A percentile compares a stretch with the other conserved stretches of the same genome.
Evolutionary conservation across 2,797 vertebrate species (phyloP).

Genomic region (Euphonia xanthogaster): DNA sequence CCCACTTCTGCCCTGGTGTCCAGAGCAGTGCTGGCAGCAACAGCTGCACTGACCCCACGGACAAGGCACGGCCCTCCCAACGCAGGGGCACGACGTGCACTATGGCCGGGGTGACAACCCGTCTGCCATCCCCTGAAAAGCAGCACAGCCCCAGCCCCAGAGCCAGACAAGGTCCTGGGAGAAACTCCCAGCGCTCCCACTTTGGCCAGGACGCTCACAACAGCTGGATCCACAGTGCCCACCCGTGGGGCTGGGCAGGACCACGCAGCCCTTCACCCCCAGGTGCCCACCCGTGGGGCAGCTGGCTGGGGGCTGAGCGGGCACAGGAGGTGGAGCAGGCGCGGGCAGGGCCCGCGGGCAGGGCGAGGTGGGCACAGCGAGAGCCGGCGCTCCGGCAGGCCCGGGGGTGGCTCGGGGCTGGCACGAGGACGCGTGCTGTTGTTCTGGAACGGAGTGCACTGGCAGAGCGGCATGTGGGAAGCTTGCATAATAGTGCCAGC

Average conservation of each 20-base stretch:
- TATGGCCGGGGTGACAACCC: accelerated
- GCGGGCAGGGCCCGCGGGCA: accelerated
- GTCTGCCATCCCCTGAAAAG: accelerated
- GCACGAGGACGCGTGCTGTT: constrained; percentile 27
- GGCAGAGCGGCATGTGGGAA: constrained; percentile 58
- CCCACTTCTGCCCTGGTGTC: background rate
- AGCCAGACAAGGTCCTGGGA: background rate
- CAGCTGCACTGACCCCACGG: accelerated
- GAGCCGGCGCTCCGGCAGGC: constrained; percentile 8
- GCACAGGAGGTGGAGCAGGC: background rate
- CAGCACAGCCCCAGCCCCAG: background rate
- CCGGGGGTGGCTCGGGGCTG: constrained; percentile 46
- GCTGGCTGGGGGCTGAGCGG: too few species aligned
- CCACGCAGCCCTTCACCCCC: accelerated
- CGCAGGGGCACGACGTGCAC: accelerated
- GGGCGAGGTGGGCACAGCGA: background rate
- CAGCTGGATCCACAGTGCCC: accelerated
- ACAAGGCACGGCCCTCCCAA: accelerated
- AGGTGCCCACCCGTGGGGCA: accelerated
- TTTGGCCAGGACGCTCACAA: accelerated
- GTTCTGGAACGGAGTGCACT: constrained; percentile 53
- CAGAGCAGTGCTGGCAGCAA: background rate
- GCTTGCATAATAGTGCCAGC: constrained; percentile 66
- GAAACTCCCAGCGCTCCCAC: background rate
- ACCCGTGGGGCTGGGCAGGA: background rate